A percentile compares a stretch with the other conserved stretches of the same genome.
Conservation (phyloP, 2,797 vertebrate species). For the Bucorvus abyssinicus region DNA sequence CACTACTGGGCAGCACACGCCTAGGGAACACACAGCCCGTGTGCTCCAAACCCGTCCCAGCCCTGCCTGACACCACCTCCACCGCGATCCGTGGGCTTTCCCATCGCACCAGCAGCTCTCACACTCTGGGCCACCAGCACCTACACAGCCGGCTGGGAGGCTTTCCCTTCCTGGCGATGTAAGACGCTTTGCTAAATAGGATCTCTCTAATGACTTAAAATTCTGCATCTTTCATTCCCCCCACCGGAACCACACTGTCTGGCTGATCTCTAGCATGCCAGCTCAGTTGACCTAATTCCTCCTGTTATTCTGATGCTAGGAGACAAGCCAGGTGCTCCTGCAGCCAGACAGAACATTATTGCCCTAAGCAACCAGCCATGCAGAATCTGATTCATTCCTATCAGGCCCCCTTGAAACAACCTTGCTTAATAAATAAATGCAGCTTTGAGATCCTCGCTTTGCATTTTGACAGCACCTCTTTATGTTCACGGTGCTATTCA, state of each 20-base stretch:
- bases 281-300: conserved; percentile 71
- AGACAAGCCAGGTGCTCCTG: conserved; percentile 47
- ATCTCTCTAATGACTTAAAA: conserved; percentile 21
- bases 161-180: background rate
- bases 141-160: background rate
- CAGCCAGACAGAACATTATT: conserved; percentile 5
- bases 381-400: background rate
- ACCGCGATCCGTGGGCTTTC: accelerated
- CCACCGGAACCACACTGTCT: background rate
- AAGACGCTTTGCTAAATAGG: conserved; percentile 63
- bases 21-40: accelerated
- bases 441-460: background rate
- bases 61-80: background rate
- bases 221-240: background rate
- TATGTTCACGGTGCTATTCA: background rate
- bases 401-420: background rate
- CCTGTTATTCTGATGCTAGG: conserved; percentile 23
- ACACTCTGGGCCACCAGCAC: background rate
- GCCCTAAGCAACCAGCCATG: conserved; percentile 8
- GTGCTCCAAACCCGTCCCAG: background rate
- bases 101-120: background rate
- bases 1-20: accelerated
- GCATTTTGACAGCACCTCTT: background rate
- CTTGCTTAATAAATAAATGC: background rate
- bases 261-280: conserved; percentile 2